Conservation (phyloP, 1,140 invertebrate species). For the Pseudomyrmex flavicornis region DNA sequence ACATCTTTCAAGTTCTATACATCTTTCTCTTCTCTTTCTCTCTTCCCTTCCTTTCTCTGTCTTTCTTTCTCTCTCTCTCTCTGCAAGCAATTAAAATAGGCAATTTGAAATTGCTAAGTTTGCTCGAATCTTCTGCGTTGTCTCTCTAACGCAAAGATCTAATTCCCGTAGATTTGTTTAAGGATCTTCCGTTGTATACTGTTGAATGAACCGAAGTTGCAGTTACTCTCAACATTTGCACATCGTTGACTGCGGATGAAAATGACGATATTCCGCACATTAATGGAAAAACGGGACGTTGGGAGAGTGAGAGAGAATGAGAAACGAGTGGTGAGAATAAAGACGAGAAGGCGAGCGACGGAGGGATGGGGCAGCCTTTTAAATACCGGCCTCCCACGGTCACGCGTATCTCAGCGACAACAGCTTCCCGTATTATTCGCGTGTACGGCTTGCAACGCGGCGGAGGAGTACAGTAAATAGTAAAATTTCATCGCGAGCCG, state of each 20-base stretch:
- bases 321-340: constrained; percentile 7
- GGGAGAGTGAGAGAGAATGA: neutral
- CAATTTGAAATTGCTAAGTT: constrained; percentile 4
- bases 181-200: neutral
- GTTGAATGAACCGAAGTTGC: neutral
- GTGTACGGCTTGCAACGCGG: constrained; percentile 1
- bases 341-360: constrained; percentile 1
- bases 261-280: constrained; percentile 23
- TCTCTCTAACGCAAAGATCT: neutral
- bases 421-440: constrained; percentile 40
- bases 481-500: constrained; percentile 4
- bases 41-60: no score
- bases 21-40: neutral
- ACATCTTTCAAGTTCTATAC: neutral
- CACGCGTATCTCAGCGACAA: constrained; percentile 46
- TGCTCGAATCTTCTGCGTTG: neutral
- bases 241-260: constrained; percentile 43
- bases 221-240: constrained; percentile 41
- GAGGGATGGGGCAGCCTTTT: constrained; percentile 1
- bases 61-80: no score
- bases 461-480: constrained; percentile 7
- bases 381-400: constrained; percentile 44
- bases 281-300: constrained; percentile 21
- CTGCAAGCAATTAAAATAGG: neutral
- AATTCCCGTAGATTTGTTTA: neutral